A percentile compares a stretch with the other conserved stretches of the same genome.
Evolutionary conservation across 2,113 vertebrate genomes (phyloP).

Genomic region (Dryoscopus gambensis): DNA sequence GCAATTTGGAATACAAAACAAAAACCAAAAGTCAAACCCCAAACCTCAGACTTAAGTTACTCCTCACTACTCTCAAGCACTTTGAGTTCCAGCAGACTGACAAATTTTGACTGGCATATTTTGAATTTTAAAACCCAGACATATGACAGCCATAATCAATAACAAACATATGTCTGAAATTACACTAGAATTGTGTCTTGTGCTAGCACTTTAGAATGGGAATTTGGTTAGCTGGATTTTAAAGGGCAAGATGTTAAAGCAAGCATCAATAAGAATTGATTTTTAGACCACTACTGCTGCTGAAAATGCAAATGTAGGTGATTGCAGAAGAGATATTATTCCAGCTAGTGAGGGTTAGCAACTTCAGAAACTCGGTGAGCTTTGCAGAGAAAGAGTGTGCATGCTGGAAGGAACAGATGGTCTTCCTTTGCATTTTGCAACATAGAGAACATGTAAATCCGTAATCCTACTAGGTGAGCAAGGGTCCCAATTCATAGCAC

Average conservation of each 20-base stretch:
- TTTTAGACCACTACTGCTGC: not conserved
- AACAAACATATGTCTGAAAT: not conserved
- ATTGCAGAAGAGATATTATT: not conserved
- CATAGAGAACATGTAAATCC: fast-evolving
- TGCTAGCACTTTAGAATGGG: not conserved
- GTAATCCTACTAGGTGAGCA: not conserved
- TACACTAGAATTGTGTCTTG: not conserved
- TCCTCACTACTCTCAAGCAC: not conserved
- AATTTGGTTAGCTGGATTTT: not conserved
- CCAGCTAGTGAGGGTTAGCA: not conserved
- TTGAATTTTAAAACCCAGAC: not conserved
- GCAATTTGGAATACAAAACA: not conserved
- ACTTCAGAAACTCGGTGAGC: not conserved
- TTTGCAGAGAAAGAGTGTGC: not conserved
- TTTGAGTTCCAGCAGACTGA: not conserved
- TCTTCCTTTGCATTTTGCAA: not conserved
- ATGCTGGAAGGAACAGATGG: not conserved
- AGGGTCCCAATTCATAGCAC: not conserved
- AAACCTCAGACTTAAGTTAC: not conserved
- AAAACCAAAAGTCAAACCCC: not conserved
- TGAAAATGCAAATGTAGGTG: not conserved
- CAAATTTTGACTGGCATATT: not conserved
- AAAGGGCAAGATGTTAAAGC: not conserved
- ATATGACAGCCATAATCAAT: not conserved
- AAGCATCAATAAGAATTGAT: not conserved